These are phyloP conservation scores for Carassius gibelio DNA, from an alignment of 2,113 vertebrate genomes.

Conservation along the genomic window DNA sequence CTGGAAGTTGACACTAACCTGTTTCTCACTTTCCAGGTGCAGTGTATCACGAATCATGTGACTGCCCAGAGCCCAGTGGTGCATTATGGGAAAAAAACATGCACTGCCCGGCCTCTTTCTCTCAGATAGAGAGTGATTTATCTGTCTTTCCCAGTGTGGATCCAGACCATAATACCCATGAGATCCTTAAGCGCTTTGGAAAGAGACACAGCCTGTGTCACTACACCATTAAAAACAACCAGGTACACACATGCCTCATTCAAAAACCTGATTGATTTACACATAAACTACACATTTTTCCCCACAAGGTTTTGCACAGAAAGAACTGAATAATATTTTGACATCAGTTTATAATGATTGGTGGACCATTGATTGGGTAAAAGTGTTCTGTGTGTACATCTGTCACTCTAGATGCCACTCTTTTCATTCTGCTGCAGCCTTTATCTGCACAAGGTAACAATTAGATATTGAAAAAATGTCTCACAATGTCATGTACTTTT, in stretches of 20 bases:
- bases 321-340: neutral
- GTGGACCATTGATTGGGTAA: neutral
- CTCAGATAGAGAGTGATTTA: conserved; percentile 88
- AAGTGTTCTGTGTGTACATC: too few relatives aligned
- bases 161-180: conserved; percentile 84
- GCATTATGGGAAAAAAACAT: conserved; percentile 83
- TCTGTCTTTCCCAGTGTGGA: conserved; percentile 80
- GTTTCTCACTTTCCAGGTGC: conserved; percentile 75
- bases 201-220: conserved; percentile 96
- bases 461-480: neutral
- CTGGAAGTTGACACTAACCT: neutral
- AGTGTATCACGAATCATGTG: conserved; percentile 91
- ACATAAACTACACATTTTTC: neutral
- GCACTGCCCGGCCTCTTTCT: conserved; percentile 84
- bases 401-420: too few relatives aligned
- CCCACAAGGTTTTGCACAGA: neutral
- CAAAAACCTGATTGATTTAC: neutral
- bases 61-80: conserved; percentile 85
- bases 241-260: conserved; percentile 23
- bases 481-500: neutral
- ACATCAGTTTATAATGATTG: neutral
- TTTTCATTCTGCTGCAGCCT: neutral
- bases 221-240: conserved; percentile 87
- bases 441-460: neutral
- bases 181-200: conserved; percentile 91